Evolutionary conservation across 1,140 invertebrate species (phyloP), one percentile per base, ranked within the genome.

Genomic region (Drosophila ficusphila): DNA sequence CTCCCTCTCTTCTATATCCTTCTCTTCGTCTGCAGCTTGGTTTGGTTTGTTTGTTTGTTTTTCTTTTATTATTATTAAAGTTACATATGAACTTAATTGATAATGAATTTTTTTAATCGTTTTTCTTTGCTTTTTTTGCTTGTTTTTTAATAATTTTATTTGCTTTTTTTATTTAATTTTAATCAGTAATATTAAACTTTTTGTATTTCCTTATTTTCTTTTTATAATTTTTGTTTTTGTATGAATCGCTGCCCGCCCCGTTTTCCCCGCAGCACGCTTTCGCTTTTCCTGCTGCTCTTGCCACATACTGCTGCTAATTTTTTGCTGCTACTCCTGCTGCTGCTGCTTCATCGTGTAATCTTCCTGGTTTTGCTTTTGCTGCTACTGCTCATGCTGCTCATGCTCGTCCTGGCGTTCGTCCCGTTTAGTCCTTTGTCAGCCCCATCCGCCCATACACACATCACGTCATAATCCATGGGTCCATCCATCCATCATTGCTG

Each of bases 61-160:
- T 71, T 77, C 42, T 78, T 88, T 82, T 82, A 89, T 89, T 88
- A 78, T 88, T 88, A 82, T 88, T 88, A 88, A 88, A 88, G 82
- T 88, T 78, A 88, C 77, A 88, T 86, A 86, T 86, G 82, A 88
- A 86, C 82, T 86, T 88, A 86, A 88, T 82, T 77, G 76, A 81
- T 86, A 86, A 88, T 76, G 82, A 72, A 72, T 79, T 78, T 71
- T 81, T 86, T 76, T 65, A 76, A 76, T 76, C 49, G 48, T 52
- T 61, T 70, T 79, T 44, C 54, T 56, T 18, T 19, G 23, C 47
- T 64, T 25, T 46, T 8, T 23, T 53, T 18, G 6, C 39, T 64
- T 67, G 64, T 82, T 85, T 85, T 85, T 71, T 65, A 65, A 79
- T 86, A 79, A 58, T 74, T 74, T 74, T 74, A 64, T 64, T 82